A percentile compares a stretch with the other conserved stretches of the same genome.
Evolutionary conservation across 2,797 vertebrate genomes (phyloP).

Genomic region (Brotula barbata): DNA sequence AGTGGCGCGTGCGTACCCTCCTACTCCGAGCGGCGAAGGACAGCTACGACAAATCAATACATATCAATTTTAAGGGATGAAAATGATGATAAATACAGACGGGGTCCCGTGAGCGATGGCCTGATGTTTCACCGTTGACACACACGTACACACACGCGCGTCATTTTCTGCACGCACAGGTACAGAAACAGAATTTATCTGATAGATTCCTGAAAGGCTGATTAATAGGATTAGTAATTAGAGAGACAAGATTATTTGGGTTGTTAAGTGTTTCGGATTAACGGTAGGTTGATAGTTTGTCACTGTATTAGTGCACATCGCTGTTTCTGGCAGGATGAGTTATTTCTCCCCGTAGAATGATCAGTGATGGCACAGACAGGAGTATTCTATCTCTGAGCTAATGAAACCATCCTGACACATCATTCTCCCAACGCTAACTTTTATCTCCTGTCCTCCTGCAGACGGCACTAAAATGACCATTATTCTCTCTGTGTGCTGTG

Average conservation of each 20-base stretch:
- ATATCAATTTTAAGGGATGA: conserved; percentile 57
- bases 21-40: conserved; percentile 63
- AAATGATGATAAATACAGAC: conserved; percentile 65
- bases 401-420: conserved; percentile 76
- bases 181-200: conserved; percentile 31
- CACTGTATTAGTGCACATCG: conserved; percentile 55
- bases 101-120: conserved; percentile 48
- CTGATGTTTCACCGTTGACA: conserved; percentile 22
- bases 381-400: conserved; percentile 73
- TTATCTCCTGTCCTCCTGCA: conserved; percentile 74
- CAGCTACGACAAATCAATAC: conserved; percentile 62
- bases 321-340: conserved; percentile 52
- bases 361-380: conserved; percentile 64
- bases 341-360: conserved; percentile 51
- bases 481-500: conserved; percentile 67
- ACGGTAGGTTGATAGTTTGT: conserved; percentile 51
- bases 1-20: conserved; percentile 62
- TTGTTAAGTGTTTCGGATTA: conserved; percentile 53
- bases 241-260: conserved; percentile 45
- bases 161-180: conserved; percentile 13
- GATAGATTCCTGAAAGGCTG: conserved; percentile 47
- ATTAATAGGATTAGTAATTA: conserved; percentile 55
- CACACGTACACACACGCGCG: too few relatives aligned
- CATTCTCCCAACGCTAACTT: conserved; percentile 76
- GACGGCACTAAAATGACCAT: conserved; percentile 77